Conservation (phyloP, 1,140 invertebrate genomes). For the Drosophila prosaltans region DNA sequence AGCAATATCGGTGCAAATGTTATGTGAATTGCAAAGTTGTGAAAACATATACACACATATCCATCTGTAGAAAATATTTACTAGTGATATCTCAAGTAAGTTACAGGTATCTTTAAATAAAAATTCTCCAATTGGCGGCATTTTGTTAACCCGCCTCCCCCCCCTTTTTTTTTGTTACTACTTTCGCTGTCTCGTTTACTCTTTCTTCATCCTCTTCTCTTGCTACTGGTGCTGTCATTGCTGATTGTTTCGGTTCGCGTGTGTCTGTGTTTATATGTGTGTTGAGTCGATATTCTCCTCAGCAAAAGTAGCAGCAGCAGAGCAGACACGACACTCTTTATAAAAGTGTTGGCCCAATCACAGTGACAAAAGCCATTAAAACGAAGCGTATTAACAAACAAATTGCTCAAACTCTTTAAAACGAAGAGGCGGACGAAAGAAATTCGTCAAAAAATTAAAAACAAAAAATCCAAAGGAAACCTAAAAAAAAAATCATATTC, state of each 20-base stretch:
- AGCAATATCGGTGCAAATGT: background rate
- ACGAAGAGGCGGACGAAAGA: background rate
- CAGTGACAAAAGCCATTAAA: conserved; percentile 24
- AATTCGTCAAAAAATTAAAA: background rate
- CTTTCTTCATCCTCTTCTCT: conserved; percentile 6
- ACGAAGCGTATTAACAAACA: conserved; percentile 13
- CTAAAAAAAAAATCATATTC: conserved; percentile 12
- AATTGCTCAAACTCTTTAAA: background rate
- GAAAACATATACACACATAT: no score
- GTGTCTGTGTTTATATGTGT: background rate
- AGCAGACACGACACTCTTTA: conserved; percentile 29
- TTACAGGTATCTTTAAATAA: background rate
- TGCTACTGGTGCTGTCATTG: conserved; percentile 11
- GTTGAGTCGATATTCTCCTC: conserved; percentile 8
- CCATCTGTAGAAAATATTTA: no score
- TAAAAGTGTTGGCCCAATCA: conserved; percentile 48
- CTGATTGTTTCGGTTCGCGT: conserved; percentile 8
- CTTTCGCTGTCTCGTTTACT: conserved; percentile 9
- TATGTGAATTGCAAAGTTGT: background rate
- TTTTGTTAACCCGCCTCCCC: background rate
- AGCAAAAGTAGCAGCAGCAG: background rate
- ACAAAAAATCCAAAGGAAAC: conserved; percentile 2
- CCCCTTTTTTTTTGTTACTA: conserved; percentile 20
- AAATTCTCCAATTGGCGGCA: conserved; percentile 36
- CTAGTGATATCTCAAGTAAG: background rate